phyloP scores from a whole-genome alignment of 2,888 invertebrate species.

The Ypsolopha sequella region DNA sequence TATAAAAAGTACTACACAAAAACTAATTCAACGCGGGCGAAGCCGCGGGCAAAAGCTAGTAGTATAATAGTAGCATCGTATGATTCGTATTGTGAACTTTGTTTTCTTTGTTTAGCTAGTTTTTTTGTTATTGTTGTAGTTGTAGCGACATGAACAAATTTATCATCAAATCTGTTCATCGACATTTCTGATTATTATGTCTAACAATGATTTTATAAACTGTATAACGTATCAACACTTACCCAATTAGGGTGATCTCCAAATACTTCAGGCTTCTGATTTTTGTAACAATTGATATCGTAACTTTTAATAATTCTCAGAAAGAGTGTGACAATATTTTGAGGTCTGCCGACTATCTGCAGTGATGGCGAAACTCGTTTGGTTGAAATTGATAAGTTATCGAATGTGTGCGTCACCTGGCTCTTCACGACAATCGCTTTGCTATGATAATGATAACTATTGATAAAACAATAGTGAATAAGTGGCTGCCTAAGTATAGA shows the following conservation, averaged over 20 bases:
- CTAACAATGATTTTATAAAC: no score
- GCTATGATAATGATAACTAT: neutral
- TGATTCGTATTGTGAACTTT: neutral
- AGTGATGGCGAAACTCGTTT: conserved; percentile 9
- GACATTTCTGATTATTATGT: neutral
- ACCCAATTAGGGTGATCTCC: no score
- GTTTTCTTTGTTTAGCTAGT: neutral
- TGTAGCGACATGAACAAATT: neutral
- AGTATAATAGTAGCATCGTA: no score
- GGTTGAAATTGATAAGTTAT: conserved; percentile 34
- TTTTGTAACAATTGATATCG: neutral
- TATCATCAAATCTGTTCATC: neutral
- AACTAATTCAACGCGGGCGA: no score
- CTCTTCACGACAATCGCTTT: conserved; percentile 28
- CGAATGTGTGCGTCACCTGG: conserved; percentile 23
- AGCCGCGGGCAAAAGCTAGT: no score
- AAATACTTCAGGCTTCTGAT: neutral
- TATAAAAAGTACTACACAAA: no score
- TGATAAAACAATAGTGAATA: no score
- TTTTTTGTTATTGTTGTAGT: neutral
- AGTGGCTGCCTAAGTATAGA: no score
- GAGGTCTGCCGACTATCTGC: conserved; percentile 13
- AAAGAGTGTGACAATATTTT: neutral
- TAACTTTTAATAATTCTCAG: neutral
- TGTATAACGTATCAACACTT: no score